Evolutionary conservation across 2,113 vertebrate species (phyloP), one percentile per base, ranked within the genome.

Genomic region (Ifrita kowaldi): DNA sequence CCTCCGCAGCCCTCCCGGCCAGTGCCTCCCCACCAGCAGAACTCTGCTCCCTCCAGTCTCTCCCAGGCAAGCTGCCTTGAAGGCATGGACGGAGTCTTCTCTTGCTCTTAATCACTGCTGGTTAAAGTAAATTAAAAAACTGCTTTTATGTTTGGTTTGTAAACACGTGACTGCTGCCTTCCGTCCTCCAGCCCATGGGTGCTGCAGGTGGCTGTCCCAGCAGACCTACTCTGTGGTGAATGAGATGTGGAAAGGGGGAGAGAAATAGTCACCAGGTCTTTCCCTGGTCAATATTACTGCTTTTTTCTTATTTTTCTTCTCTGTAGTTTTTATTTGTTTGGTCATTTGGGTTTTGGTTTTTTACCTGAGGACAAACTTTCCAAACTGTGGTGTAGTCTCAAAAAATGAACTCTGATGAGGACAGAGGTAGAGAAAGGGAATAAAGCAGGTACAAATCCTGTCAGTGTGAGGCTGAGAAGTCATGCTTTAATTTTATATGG

Each of bases 1-100:
- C 70, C 47, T 62, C 39, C n/a, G 41, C 22, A 76, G 60, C 47
- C 67, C 90, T 81, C 69, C 50, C 49, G 67, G 84, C 91, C 55
- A 19, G 55, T 1, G 17, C 55, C 68, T 65, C 65, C 71, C 93
- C 95, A 97, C 87, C 87, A 88, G 90, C 85, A 90, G 71, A 50
- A 74, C 87, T 22, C 14, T 52, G 59, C 23, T 84, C 76, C 86
- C 73, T 60, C 57, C 16, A 26, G 41, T 15, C 67, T 62, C 78
- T 95, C 67, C 55, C 39, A 46, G 74, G 49, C 89, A 41, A 1
- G 2, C 19, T 71, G 28, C 41, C 87, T 2, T 1, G 3, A 4
- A 30, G 94, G 78, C 71, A 42, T 2, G 75, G 39, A 67, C 0
- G 0, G 42, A 74, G 15, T 37, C 39, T 94, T 30, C 52, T 69